These are phyloP conservation scores for Teinopalpus imperialis DNA, from an alignment of 2,888 invertebrate species.

Conservation along the genomic window DNA sequence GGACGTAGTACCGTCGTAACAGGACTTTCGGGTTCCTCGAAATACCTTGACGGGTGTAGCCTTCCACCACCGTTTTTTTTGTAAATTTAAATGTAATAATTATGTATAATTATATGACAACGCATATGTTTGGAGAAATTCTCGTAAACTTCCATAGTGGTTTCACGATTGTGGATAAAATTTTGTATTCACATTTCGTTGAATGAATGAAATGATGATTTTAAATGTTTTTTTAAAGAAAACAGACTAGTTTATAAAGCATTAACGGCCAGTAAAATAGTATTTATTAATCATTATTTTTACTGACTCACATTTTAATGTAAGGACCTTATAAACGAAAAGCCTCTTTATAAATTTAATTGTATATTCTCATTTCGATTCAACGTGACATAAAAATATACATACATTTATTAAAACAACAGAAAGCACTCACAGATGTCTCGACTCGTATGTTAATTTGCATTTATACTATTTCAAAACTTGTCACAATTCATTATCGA, in stretches of 20 bases:
- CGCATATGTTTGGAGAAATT: not conserved
- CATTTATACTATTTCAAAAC: slow-evolving; percentile 18
- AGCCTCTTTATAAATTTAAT: not conserved
- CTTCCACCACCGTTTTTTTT: slow-evolving; percentile 2
- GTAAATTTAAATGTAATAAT: too few species aligned
- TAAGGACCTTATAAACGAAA: not conserved
- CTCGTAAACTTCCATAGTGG: slow-evolving; percentile 2
- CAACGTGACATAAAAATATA: slow-evolving; percentile 1
- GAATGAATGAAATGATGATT: too few species aligned
- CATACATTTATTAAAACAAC: slow-evolving; percentile 1
- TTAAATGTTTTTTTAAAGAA: too few species aligned
- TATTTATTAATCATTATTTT: too few species aligned
- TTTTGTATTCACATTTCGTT: too few species aligned
- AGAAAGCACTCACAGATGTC: slow-evolving; percentile 18
- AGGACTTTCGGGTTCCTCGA: slow-evolving; percentile 18
- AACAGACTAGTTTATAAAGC: too few species aligned
- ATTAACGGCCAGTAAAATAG: too few species aligned
- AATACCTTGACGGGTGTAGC: slow-evolving; percentile 9
- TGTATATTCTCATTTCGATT: not conserved
- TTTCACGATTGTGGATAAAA: too few species aligned
- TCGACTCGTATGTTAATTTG: slow-evolving; percentile 2
- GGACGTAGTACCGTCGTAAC: not conserved
- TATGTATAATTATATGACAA: slow-evolving; percentile 13
- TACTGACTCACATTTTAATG: too few species aligned
- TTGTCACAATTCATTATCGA: slow-evolving; percentile 1